Evolutionary conservation across 2,888 invertebrate species (phyloP), one percentile per base, ranked within the genome.

Genomic region (Pantelozetes paolii): DNA sequence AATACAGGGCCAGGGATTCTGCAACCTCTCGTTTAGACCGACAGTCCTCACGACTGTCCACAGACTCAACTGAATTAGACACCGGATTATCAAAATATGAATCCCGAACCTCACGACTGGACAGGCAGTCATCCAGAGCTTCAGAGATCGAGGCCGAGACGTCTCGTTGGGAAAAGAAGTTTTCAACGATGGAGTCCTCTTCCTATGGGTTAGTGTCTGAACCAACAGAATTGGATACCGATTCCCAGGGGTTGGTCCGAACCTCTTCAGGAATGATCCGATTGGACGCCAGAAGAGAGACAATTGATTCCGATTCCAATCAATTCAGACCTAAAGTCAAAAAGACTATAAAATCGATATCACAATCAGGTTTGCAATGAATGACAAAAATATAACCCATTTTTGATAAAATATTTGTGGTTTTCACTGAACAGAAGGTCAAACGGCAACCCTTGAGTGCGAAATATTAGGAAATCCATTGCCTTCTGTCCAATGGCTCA

Each of bases 401-500:
- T 20, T 64, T 15, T 36, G n/a, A n/a, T 18, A 36, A 32, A 28
- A 32, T 30, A 30, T 67, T 72, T 23, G 1, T 3, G 6, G 23
- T n/a, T 30, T 70, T n/a, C 5, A 64, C 18, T 70, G 70, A 32
- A 70, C 85, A 93, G 93, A 91, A 81, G 92, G 92, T 71, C 90
- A 92, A 81, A 89, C 87, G 80, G 91, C 91, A 54, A 83, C 85
- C 76, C 92, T 94, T 83, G 90, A 91, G 83, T 90, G 91, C 81
- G 86, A 88, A 77, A 85, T 92, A 77, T 86, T 87, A 81, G 93
- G 90, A 1, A 90, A 89, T 83, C 94, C 94, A 11, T 89, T 89
- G 59, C 93, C 94, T 0, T 86, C 84, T 48, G 88, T 94, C 77
- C 88, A 87, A 18, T 94, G 94, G 94, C 82, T 94, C 78, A 93